Conservation (phyloP, 2,797 vertebrate species). For the Darevskia nairensis region DNA sequence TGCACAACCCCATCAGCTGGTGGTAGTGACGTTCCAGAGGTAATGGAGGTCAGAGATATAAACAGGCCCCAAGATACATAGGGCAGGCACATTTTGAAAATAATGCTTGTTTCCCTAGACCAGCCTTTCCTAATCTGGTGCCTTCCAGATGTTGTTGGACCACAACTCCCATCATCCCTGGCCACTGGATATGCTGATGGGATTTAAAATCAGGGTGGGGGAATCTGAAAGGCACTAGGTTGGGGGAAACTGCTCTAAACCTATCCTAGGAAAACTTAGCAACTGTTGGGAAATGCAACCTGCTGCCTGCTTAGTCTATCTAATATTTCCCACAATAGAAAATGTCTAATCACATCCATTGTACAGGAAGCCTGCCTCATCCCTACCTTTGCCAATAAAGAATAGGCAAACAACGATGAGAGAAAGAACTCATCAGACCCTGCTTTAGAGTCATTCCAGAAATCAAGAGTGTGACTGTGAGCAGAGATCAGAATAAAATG, state of each 20-base stretch:
- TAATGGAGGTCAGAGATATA: background rate
- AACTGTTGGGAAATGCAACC: background rate
- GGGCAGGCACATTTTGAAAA: too few species aligned
- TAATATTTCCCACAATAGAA: background rate
- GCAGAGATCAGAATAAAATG: fast-evolving
- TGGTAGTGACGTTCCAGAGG: background rate
- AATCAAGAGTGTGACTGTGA: background rate
- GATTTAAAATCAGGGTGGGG: too few species aligned
- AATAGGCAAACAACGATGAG: background rate
- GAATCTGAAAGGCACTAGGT: too few species aligned
- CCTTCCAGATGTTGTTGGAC: background rate
- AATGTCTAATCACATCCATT: background rate
- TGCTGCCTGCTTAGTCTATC: background rate
- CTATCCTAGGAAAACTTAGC: background rate
- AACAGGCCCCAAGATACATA: too few species aligned
- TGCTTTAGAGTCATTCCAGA: background rate
- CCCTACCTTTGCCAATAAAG: background rate
- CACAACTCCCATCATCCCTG: background rate
- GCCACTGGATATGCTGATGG: background rate
- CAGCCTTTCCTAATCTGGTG: background rate
- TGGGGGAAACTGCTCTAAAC: background rate
- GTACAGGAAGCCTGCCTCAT: background rate
- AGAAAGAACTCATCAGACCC: background rate
- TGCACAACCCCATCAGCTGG: background rate
- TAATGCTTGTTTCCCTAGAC: background rate